Conservation (phyloP, 2,113 vertebrate species). For the Oreotrochilus melanogaster region DNA sequence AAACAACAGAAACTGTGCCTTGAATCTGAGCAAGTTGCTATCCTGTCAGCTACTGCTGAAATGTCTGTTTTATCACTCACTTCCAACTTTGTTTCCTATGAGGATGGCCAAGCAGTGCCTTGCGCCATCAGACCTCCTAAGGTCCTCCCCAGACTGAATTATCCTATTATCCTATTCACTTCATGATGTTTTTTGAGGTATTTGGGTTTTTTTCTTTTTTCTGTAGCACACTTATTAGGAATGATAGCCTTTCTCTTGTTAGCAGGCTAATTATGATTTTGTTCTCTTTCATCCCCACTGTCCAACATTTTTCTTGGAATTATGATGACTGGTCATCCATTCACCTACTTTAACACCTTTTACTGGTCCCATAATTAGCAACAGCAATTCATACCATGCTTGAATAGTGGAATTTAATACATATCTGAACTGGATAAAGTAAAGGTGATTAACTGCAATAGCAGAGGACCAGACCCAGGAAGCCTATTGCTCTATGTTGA, state of each 20-base stretch:
- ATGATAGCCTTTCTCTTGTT: background rate
- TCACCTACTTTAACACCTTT: background rate
- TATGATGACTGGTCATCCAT: background rate
- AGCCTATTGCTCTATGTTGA: background rate
- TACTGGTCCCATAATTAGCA: background rate
- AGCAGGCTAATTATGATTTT: background rate
- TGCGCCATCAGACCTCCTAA: background rate
- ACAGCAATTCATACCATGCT: background rate
- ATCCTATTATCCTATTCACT: background rate
- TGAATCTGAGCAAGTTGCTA: fast-evolving
- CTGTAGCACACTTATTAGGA: background rate
- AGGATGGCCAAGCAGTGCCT: background rate
- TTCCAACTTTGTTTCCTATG: background rate
- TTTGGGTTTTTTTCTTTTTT: background rate
- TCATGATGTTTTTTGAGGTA: background rate
- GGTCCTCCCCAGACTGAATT: background rate
- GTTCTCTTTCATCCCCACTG: background rate
- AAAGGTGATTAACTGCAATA: background rate
- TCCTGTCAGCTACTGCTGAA: background rate
- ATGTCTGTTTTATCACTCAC: background rate
- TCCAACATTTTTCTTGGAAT: background rate
- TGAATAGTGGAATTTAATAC: background rate
- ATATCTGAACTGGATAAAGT: background rate
- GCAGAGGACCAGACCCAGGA: background rate
- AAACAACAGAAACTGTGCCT: background rate